A percentile compares a stretch with the other conserved stretches of the same genome.
These are phyloP conservation scores for Lacerta viridis DNA, from an alignment of 2,797 vertebrate genomes.

Conservation along the genomic window DNA sequence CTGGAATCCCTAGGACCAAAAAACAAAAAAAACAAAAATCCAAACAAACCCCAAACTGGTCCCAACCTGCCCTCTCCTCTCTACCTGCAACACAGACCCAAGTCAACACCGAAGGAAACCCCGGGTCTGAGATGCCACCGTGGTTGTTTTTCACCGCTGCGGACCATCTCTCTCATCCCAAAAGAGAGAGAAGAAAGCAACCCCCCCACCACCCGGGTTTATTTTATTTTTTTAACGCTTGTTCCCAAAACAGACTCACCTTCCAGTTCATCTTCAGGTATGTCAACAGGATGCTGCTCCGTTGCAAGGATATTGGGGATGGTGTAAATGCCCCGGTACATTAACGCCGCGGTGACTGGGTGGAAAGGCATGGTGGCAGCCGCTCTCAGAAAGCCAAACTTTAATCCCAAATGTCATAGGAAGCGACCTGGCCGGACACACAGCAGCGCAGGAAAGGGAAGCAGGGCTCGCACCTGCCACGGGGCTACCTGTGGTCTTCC, in stretches of 20 bases:
- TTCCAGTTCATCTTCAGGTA: constrained; percentile 91
- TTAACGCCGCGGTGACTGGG: constrained; percentile 88
- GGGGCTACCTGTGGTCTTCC: background rate
- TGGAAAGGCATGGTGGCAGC: constrained; percentile 90
- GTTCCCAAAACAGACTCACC: constrained; percentile 78
- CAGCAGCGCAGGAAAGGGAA: background rate
- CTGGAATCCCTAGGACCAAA: background rate
- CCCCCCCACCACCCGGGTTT: too few relatives aligned
- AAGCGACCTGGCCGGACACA: background rate
- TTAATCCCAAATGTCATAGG: constrained; percentile 43
- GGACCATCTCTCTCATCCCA: background rate
- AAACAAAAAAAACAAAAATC: too few relatives aligned
- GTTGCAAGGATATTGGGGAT: constrained; percentile 88
- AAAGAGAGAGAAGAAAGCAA: background rate
- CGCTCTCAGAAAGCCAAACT: constrained; percentile 62
- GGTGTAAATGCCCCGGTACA: constrained; percentile 91
- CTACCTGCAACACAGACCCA: background rate
- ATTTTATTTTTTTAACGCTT: too few relatives aligned
- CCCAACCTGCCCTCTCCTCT: background rate
- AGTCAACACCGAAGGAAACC: background rate
- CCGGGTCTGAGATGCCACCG: background rate
- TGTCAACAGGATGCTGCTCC: constrained; percentile 86
- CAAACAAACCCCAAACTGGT: background rate
- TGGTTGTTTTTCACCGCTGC: too few relatives aligned
- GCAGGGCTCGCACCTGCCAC: background rate